These are phyloP conservation scores for Diorhabda carinulata DNA, from an alignment of 1,140 invertebrate genomes.

Conservation along the genomic window DNA sequence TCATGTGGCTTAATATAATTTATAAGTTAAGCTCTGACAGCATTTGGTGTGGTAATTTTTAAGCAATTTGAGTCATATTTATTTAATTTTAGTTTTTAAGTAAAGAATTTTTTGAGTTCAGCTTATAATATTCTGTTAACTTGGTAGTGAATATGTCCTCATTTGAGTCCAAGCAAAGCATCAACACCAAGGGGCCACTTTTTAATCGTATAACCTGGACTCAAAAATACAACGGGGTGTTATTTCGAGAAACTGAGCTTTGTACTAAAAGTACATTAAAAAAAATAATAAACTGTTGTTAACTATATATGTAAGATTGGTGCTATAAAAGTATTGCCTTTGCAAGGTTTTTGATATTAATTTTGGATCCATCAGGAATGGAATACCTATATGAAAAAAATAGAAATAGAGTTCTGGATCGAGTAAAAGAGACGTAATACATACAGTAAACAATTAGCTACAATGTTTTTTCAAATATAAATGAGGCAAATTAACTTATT, in stretches of 20 bases:
- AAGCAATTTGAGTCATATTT: neutral
- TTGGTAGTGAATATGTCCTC: conserved; percentile 18
- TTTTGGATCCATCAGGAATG: conserved; percentile 31
- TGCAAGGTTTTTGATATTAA: conserved; percentile 26
- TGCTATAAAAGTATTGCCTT: conserved; percentile 45
- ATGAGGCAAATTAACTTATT: too few relatives aligned
- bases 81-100: neutral
- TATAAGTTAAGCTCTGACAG: neutral
- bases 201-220: conserved; percentile 20
- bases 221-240: conserved; percentile 23
- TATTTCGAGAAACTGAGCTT: conserved; percentile 37
- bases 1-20: neutral
- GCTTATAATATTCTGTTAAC: conserved; percentile 22
- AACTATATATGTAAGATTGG: conserved; percentile 45
- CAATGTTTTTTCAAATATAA: neutral
- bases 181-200: neutral
- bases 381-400: neutral
- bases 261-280: conserved; percentile 37
- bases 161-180: neutral
- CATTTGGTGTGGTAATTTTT: neutral
- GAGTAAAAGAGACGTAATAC: neutral
- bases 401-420: conserved; percentile 10
- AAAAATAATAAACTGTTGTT: conserved; percentile 35
- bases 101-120: conserved; percentile 31
- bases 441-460: neutral